These are phyloP conservation scores for Rhegmatorhina hoffmannsi DNA, from an alignment of 2,113 vertebrate genomes.

Conservation along the genomic window DNA sequence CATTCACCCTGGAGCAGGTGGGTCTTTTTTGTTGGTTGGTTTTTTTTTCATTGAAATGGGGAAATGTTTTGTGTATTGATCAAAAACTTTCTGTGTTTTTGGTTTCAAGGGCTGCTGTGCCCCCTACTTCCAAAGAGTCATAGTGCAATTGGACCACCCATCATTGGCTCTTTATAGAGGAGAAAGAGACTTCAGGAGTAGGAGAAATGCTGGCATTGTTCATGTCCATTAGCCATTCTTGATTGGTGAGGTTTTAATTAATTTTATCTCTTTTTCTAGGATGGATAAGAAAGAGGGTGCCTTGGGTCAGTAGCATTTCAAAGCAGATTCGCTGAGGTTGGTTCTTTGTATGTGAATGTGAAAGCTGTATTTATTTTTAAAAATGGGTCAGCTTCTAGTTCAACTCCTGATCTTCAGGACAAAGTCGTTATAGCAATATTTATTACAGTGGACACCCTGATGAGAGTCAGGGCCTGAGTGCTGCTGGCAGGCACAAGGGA, in stretches of 20 bases:
- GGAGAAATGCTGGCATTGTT: not conserved
- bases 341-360: not conserved
- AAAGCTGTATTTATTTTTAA: not conserved
- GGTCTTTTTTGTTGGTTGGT: not conserved
- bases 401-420: not conserved
- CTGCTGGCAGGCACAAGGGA: not conserved
- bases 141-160: not conserved
- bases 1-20: slow-evolving; percentile 61
- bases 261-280: not conserved
- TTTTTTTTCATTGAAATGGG: not conserved
- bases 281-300: not conserved
- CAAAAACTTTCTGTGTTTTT: not conserved
- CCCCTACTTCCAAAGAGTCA: not conserved
- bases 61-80: not conserved
- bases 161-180: not conserved
- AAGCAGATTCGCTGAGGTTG: not conserved
- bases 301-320: not conserved
- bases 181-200: not conserved
- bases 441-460: not conserved
- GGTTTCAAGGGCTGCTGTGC: slow-evolving; percentile 17
- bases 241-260: not conserved
- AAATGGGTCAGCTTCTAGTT: not conserved
- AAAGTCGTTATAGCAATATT: not conserved
- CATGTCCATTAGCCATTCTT: not conserved
- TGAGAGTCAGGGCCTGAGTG: not conserved